Percentiles rank a stretch among this genome's conserved stretches.
These are phyloP conservation scores for Carposina sasakii DNA, from an alignment of 1,140 invertebrate species.

Conservation along the genomic window DNA sequence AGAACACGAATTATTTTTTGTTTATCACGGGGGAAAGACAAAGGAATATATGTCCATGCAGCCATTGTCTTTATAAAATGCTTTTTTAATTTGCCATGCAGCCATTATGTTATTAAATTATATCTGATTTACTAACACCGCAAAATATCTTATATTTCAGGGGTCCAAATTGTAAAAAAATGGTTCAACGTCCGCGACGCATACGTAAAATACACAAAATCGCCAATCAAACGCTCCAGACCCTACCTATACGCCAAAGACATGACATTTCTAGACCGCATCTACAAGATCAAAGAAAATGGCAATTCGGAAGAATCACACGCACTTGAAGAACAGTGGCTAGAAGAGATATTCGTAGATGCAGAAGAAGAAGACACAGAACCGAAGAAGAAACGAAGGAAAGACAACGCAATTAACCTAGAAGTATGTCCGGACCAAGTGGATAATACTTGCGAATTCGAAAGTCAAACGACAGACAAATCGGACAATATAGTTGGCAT, in stretches of 20 bases:
- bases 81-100: too few species aligned
- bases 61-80: too few species aligned
- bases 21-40: too few species aligned
- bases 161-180: constrained; percentile 1
- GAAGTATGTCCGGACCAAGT: too few species aligned
- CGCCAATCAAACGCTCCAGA: neutral
- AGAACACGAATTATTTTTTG: too few species aligned
- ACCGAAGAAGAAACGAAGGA: too few species aligned
- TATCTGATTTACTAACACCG: too few species aligned
- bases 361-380: neutral
- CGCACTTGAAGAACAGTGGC: neutral
- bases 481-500: constrained; percentile 2
- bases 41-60: too few species aligned
- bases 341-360: neutral
- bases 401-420: too few species aligned
- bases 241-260: constrained; percentile 1
- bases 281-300: neutral
- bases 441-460: neutral
- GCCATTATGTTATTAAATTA: too few species aligned
- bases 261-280: neutral
- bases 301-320: neutral
- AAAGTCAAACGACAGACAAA: neutral
- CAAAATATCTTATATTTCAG: neutral
- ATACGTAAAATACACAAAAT: constrained; percentile 8
- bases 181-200: constrained; percentile 11